A percentile compares a stretch with the other conserved stretches of the same genome.
Conservation (phyloP, 2,797 vertebrate genomes). For the Darevskia nairensis region DNA sequence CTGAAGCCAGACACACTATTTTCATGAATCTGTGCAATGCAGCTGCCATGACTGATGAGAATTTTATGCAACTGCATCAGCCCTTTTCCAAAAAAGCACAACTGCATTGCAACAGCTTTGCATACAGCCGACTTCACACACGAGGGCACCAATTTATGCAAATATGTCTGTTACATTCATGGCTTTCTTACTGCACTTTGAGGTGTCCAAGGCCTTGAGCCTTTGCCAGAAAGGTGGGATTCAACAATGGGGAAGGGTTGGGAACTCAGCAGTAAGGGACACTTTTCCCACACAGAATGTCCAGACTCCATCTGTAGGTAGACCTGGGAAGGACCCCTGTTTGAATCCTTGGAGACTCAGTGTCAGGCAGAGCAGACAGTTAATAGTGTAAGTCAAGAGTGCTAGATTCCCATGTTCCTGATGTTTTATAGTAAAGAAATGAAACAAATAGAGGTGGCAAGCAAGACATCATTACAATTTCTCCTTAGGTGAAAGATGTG, state of each 20-base stretch:
- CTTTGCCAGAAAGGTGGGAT: not conserved
- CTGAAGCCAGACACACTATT: not conserved
- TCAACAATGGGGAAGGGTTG: not conserved
- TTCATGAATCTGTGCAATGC: no score
- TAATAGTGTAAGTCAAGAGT: not conserved
- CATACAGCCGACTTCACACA: no score
- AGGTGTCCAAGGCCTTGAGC: not conserved
- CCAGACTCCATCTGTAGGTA: not conserved
- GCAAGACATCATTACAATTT: not conserved
- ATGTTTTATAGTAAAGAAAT: not conserved
- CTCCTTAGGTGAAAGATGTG: not conserved
- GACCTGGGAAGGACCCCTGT: not conserved
- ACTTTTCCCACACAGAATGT: not conserved
- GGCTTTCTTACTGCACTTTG: not conserved
- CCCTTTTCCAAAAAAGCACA: not conserved
- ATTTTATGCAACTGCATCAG: no score
- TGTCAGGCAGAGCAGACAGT: not conserved
- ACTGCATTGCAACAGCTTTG: not conserved
- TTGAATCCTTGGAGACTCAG: not conserved
- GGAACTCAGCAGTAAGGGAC: not conserved
- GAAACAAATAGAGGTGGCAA: not conserved
- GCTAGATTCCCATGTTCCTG: not conserved
- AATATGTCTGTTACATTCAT: not conserved
- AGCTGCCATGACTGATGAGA: no score
- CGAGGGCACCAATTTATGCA: not conserved